Percentiles rank a stretch among this genome's conserved stretches.
Conservation (phyloP, 2,113 vertebrate genomes). For the Amphiprion ocellaris region DNA sequence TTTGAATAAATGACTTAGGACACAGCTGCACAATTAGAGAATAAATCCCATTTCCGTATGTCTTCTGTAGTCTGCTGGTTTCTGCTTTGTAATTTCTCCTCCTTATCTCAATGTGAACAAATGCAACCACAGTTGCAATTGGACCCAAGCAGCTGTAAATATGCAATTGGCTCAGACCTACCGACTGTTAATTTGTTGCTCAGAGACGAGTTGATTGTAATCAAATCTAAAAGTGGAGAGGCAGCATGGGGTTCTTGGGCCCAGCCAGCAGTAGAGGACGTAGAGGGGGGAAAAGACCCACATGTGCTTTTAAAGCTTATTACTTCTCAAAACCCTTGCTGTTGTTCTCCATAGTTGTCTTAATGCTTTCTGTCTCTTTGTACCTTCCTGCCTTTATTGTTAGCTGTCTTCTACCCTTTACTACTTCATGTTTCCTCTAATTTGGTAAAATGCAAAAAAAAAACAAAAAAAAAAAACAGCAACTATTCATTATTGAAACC, state of each 20-base stretch:
- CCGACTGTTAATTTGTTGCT: conserved; percentile 40
- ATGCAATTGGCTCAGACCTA: conserved; percentile 27
- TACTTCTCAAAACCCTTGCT: conserved; percentile 10
- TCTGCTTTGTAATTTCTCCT: conserved; percentile 46
- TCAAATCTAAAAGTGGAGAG: conserved; percentile 27
- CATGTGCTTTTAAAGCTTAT: conserved; percentile 40
- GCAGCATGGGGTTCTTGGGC: conserved; percentile 17
- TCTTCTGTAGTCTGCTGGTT: conserved; percentile 27
- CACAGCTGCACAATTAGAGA: conserved; percentile 55
- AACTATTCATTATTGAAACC: conserved; percentile 17
- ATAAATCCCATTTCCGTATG: conserved; percentile 48
- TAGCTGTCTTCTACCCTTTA: too few relatives aligned
- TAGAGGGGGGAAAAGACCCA: conserved; percentile 46
- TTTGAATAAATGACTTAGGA: conserved; percentile 58
- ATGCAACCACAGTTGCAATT: conserved; percentile 21
- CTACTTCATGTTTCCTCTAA: not conserved
- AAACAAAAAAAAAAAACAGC: not conserved
- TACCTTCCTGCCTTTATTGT: too few relatives aligned
- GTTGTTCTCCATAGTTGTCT: not conserved
- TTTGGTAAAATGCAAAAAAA: conserved; percentile 1
- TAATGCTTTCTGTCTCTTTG: not conserved
- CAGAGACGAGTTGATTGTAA: conserved; percentile 41
- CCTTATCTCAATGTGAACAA: conserved; percentile 38
- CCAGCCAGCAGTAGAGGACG: conserved; percentile 26
- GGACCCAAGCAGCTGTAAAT: conserved; percentile 54